Conservation (phyloP, 2,888 invertebrate species). For the Steinernema carpocapsae region DNA sequence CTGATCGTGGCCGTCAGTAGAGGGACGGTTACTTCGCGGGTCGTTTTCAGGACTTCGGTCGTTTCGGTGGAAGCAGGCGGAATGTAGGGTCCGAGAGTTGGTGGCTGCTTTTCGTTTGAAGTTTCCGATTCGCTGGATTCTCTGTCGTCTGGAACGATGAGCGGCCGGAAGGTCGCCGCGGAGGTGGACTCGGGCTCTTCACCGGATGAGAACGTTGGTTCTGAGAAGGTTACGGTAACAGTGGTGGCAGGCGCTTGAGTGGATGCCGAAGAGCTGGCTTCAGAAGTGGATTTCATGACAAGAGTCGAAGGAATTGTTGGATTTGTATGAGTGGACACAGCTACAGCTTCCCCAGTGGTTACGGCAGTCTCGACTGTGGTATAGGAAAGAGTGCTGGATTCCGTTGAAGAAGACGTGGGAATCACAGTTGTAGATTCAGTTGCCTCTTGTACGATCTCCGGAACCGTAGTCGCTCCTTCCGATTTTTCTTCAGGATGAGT, state of each 20-base stretch:
- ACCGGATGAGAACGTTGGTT: neutral
- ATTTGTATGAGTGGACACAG: neutral
- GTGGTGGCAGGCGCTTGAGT: neutral
- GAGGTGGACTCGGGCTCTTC: neutral
- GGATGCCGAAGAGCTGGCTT: neutral
- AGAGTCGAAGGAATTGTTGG: conserved; percentile 33
- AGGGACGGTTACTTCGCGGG: conserved; percentile 4
- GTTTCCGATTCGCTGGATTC: neutral
- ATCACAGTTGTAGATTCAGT: neutral
- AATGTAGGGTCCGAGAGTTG: conserved; percentile 22
- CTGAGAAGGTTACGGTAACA: neutral
- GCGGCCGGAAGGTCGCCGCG: neutral
- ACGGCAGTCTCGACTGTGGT: conserved; percentile 2
- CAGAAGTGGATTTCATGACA: neutral
- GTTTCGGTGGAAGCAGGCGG: neutral
- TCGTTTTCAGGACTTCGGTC: conserved; percentile 18
- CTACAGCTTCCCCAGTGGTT: conserved; percentile 7
- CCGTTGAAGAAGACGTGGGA: neutral
- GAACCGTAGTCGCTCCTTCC: neutral
- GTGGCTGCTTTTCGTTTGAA: conserved; percentile 6
- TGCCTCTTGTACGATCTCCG: no score
- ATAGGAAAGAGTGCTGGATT: neutral
- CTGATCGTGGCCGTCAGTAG: neutral
- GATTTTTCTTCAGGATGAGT: conserved; percentile 34
- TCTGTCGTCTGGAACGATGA: neutral